phyloP scores from a whole-genome alignment of 2,797 vertebrate genomes.

The Neosilurus mollespiculum region DNA sequence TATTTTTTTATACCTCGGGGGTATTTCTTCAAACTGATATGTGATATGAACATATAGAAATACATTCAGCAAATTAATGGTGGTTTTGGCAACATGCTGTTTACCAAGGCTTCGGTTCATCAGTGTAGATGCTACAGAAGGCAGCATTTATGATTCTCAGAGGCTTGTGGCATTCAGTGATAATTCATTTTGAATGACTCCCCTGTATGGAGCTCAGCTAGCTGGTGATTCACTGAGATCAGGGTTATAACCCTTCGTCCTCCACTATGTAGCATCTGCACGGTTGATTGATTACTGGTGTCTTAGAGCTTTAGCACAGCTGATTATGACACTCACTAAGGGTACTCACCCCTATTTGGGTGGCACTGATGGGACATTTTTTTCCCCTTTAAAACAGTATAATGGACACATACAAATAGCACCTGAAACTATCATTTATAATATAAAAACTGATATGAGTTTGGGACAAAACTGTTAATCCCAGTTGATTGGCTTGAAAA shows the following conservation, averaged over 20 bases:
- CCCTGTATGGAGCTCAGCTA: not conserved
- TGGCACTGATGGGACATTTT: not conserved
- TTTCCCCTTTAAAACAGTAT: not conserved
- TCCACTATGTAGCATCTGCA: constrained; percentile 6
- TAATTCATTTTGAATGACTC: constrained; percentile 32
- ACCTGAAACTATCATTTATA: too few relatives aligned
- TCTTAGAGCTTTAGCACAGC: not conserved
- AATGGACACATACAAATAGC: not conserved
- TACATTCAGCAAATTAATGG: not conserved
- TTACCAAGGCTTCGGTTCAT: not conserved
- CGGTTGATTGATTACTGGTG: constrained; percentile 14
- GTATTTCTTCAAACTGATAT: not conserved
- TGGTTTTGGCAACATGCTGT: not conserved
- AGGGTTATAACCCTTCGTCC: constrained; percentile 15
- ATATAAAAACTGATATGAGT: not conserved
- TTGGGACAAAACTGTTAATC: not conserved
- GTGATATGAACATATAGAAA: not conserved
- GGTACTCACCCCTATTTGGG: not conserved
- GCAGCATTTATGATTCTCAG: not conserved
- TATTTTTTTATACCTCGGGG: not conserved
- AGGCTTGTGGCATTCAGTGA: constrained; percentile 14
- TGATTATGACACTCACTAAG: not conserved
- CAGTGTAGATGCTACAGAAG: constrained; percentile 9
- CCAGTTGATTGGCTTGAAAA: not conserved
- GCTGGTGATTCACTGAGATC: constrained; percentile 23